Evolutionary conservation across 2,113 vertebrate species (phyloP), one percentile per base, ranked within the genome.

Genomic region (Acrocephalus arundinaceus): DNA sequence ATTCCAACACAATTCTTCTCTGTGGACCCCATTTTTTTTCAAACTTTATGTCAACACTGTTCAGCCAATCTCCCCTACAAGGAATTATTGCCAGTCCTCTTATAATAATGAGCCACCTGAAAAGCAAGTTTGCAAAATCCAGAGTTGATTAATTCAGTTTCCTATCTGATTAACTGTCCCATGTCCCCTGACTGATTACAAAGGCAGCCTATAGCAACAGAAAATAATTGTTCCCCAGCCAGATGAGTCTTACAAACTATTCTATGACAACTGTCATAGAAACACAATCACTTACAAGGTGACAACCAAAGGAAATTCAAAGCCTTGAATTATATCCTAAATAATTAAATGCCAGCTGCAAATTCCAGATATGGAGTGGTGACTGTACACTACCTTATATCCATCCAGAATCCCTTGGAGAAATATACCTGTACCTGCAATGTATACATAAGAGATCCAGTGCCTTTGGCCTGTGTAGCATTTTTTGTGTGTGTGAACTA

Each of bases 341-440:
- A 84, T 92, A 94, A 89, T 72, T 80, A 87, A 94, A 54, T 81
- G 45, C 22, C 74, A 84, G 45, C 52, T 94, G 80, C 70, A 94
- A 85, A 91, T 89, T 87, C 46, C 46, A 94, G 77, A 91, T 94
- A 94, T n/a, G 41, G 87, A 89, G 54, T 30, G 74, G 30, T 71
- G 46, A 37, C 43, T 71, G 14, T 81, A 19, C 23, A 51, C 24
- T 73, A 37, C 43, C 15, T 78, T 85, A 63, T 33, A 85, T 19
- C 8, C 28, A 78, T 51, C 7, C 55, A 51, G 35, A 73, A 81
- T 71, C 66, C 70, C 65, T 55, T 78, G 39, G 43, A 81, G 93
- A 94, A 91, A 74, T 85, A 63, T 17, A 33, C 5, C 25, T 62
- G 28, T 54, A 37, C 55, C 61, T 70, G 46, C 5, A 81, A 2